Conservation (phyloP, 2,888 invertebrate species). For the Cosmopolites sordidus region DNA sequence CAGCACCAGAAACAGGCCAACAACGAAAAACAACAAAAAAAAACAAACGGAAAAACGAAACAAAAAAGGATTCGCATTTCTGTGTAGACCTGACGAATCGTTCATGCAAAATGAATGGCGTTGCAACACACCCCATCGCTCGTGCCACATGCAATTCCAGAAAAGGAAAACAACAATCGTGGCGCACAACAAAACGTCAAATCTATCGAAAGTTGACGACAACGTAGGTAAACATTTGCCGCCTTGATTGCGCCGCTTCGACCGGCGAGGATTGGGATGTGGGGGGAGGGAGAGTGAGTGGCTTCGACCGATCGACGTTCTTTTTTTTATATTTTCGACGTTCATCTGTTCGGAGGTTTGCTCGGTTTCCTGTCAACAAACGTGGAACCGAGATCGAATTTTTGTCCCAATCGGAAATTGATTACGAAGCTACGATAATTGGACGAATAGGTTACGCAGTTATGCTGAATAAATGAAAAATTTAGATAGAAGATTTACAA, state of each 20-base stretch:
- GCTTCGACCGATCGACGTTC: constrained; percentile 1
- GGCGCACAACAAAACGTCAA: constrained; percentile 37
- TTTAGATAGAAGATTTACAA: no score
- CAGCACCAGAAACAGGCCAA: no score
- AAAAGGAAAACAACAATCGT: constrained; percentile 37
- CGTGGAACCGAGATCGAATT: no score
- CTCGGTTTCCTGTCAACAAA: constrained; percentile 5
- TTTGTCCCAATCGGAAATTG: no score
- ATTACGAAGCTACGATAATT: no score
- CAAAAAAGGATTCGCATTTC: no score
- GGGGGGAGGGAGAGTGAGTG: no score
- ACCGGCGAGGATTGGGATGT: neutral
- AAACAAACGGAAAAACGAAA: no score
- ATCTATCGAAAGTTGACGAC: constrained; percentile 45
- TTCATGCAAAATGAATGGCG: constrained; percentile 24
- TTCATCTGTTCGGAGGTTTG: constrained; percentile 17
- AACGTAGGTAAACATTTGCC: constrained; percentile 49
- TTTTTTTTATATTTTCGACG: constrained; percentile 10
- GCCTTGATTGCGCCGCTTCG: constrained; percentile 41
- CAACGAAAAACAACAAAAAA: no score
- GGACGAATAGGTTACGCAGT: no score
- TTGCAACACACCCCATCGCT: constrained; percentile 29
- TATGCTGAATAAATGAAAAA: no score
- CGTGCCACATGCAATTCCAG: constrained; percentile 41
- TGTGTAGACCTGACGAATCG: constrained; percentile 13